Conservation (phyloP, 2,113 vertebrate species). For the Speoplatyrhinus poulsoni region DNA sequence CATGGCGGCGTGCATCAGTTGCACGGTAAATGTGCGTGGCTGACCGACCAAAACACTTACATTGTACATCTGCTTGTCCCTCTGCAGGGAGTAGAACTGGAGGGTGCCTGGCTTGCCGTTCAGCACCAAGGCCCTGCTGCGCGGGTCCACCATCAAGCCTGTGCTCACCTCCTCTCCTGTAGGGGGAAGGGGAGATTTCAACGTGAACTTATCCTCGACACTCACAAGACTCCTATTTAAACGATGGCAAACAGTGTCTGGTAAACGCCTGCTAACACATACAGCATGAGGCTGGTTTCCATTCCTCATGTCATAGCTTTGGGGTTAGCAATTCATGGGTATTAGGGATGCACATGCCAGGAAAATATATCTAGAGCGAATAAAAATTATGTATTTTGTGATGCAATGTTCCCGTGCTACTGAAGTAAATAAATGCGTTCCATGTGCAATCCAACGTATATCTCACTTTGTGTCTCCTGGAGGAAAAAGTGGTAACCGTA, state of each 20-base stretch:
- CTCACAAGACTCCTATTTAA: too few species aligned
- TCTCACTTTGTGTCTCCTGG: too few species aligned
- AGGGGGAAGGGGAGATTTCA: conserved; percentile 9
- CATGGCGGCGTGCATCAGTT: too few species aligned
- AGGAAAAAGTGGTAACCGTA: too few species aligned
- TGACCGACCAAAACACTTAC: conserved; percentile 72
- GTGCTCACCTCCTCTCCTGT: conserved; percentile 81
- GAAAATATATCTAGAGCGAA: too few species aligned
- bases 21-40: not conserved
- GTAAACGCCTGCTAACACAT: not conserved
- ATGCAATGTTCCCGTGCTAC: too few species aligned
- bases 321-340: not conserved
- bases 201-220: too few species aligned
- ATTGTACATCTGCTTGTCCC: conserved; percentile 91
- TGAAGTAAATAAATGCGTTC: too few species aligned
- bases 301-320: not conserved
- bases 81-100: conserved; percentile 93
- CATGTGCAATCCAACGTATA: too few species aligned
- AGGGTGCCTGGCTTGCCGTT: conserved; percentile 96
- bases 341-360: too few species aligned
- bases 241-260: too few species aligned
- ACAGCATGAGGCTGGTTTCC: conserved; percentile 1
- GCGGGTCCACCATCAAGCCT: conserved; percentile 88
- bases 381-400: too few species aligned
- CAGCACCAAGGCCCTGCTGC: conserved; percentile 89